Evolutionary conservation across 2,888 invertebrate genomes (phyloP), one percentile per base, ranked within the genome.

Genomic region (Hyles lineata): DNA sequence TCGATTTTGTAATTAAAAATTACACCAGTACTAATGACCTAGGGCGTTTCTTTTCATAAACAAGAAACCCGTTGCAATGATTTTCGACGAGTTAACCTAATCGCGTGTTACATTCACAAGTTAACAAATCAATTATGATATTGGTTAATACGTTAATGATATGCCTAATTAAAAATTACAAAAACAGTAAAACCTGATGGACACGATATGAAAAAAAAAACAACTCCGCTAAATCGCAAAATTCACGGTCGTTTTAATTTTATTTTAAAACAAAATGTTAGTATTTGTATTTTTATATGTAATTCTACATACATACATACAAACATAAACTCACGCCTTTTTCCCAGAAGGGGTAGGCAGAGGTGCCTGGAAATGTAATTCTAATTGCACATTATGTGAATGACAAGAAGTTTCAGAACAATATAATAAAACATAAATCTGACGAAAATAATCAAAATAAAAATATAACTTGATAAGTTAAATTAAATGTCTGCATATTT

Each of bases 31-130:
- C 15, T 21, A 21, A n/a, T n/a, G 23, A 67, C 23, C 32, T 23
- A 62, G 63, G n/a, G 55, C 55, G 43, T 67, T 67, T 43, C 43
- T 67, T 67, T 43, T 62, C 35, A 21, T 62, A 35, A 21, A 43
- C 17, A 15, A 67, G 23, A 67, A 67, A 67, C 67, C 67, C 43
- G 67, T 67, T 67, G 21, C 21, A 67, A 21, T 67, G 15, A 50
- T 23, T 67, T 50, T 50, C 50, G 7, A 50, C 62, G 32, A 62
- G 62, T 32, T 60, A n/a, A 19, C 4, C 43, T 67, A 67, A 67
- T 67, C 23, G 67, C 50, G 25, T 67, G 67, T 50, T 67, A 67
- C 67, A 67, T 67, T 50, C 67, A 67, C 67, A 67, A 67, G 23
- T 50, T 23, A 67, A 21, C 43, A 67, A 67, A 67, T 67, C 67